These are phyloP conservation scores for Heteractis magnifica DNA, from an alignment of 92 coral and sea anemone species.

Conservation along the genomic window DNA sequence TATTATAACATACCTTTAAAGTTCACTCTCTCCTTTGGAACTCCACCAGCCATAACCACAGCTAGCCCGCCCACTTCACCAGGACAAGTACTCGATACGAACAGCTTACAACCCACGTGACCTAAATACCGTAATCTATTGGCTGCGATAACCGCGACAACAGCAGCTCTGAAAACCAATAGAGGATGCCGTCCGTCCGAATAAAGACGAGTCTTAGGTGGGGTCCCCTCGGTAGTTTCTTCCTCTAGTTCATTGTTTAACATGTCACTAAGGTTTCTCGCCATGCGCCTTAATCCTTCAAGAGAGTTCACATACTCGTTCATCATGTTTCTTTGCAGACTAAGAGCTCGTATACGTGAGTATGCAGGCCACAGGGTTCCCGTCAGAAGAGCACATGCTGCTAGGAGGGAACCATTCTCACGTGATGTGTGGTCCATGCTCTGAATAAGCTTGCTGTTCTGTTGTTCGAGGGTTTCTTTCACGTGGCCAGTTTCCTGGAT, in stretches of 20 bases:
- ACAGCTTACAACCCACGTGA: constrained; percentile 53
- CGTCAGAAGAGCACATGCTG: constrained; percentile 84
- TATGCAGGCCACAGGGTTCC: constrained; percentile 97
- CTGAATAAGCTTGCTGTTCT: constrained; percentile 71
- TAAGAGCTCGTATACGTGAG: constrained; percentile 71
- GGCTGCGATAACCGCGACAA: constrained; percentile 85
- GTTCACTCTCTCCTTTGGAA: constrained; percentile 32
- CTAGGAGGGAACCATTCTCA: constrained; percentile 66
- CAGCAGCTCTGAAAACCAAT: constrained; percentile 84
- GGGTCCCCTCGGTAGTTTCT: constrained; percentile 44
- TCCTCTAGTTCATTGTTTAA: constrained; percentile 78
- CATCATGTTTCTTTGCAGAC: constrained; percentile 79
- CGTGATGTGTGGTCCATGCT: constrained; percentile 72
- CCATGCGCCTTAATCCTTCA: constrained; percentile 72
- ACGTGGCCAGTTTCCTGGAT: constrained; percentile 85
- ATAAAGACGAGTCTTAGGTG: constrained; percentile 10
- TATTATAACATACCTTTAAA: constrained; percentile 62
- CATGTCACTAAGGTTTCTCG: constrained; percentile 83
- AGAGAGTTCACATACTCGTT: constrained; percentile 67
- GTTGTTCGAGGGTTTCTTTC: constrained; percentile 84
- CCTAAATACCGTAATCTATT: constrained; percentile 83
- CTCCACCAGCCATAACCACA: constrained; percentile 74
- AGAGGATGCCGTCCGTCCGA: constrained; percentile 72
- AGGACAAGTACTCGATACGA: constrained; percentile 81
- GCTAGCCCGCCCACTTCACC: constrained; percentile 84